Conservation (phyloP, 1,140 invertebrate species). For the Pemphigus obesinymphae region DNA sequence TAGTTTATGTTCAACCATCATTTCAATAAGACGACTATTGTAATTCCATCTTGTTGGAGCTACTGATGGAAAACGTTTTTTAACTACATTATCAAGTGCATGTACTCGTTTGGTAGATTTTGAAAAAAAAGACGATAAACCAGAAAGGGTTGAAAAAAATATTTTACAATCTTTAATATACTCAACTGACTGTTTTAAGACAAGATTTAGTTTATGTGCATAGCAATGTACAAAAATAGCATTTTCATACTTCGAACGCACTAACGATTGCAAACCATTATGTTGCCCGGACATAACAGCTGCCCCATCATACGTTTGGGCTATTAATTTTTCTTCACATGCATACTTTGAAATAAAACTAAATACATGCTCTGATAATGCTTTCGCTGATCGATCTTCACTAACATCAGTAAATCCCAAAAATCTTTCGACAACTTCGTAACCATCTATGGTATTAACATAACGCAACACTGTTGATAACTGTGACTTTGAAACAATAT, state of each 20-base stretch:
- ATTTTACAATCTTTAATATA: no score
- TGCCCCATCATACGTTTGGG: no score
- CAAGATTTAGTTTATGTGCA: no score
- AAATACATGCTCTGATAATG: background rate
- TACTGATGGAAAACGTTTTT: conserved; percentile 38
- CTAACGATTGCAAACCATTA: no score
- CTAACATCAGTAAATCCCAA: conserved; percentile 16
- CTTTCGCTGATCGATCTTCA: background rate
- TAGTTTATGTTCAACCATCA: conserved; percentile 3
- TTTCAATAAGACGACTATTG: conserved; percentile 26
- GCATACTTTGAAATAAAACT: background rate
- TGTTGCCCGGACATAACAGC: no score
- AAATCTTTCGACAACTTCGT: conserved; percentile 47
- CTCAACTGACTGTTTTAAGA: no score
- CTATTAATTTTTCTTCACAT: no score
- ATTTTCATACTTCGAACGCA: no score
- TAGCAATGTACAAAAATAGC: no score
- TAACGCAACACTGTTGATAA: background rate
- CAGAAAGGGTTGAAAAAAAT: no score
- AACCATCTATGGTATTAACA: conserved; percentile 50
- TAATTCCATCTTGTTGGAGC: conserved; percentile 42
- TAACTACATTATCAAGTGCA: conserved; percentile 20
- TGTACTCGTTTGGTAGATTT: no score
- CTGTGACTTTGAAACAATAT: background rate
- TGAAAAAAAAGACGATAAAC: no score